phyloP scores from a whole-genome alignment of 2,113 vertebrate species.

The Centropristis striata region DNA sequence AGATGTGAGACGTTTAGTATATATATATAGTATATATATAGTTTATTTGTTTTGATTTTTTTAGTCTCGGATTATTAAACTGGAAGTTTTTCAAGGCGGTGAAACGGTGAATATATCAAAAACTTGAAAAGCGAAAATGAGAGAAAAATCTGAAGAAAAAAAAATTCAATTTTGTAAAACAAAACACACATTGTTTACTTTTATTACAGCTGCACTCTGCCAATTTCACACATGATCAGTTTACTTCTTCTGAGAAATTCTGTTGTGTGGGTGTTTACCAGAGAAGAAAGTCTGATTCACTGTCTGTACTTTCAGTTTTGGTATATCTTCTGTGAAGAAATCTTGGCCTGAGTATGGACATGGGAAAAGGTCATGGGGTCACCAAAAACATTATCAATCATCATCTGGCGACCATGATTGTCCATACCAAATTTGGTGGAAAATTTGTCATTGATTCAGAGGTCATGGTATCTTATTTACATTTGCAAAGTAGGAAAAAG shows the following conservation, averaged over 20 bases:
- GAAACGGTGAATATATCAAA: not conserved
- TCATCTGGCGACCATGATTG: not conserved
- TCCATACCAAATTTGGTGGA: not conserved
- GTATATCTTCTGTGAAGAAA: not conserved
- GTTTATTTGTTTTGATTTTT: too few species aligned
- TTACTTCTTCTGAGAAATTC: not conserved
- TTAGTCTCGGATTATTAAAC: not conserved
- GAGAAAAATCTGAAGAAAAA: not conserved
- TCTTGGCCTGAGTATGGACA: not conserved
- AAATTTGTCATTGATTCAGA: not conserved
- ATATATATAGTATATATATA: too few species aligned
- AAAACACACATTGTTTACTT: not conserved
- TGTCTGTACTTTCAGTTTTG: not conserved
- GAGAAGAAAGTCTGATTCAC: not conserved
- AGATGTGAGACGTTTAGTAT: not conserved
- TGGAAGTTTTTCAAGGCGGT: not conserved
- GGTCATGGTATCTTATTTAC: not conserved
- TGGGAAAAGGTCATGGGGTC: not conserved
- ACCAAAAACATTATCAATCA: not conserved
- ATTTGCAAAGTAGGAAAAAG: not conserved
- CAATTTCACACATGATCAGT: not conserved
- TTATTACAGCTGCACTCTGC: not conserved
- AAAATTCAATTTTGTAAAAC: not conserved
- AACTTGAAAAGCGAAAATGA: not conserved
- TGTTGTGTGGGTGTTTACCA: not conserved